Base-by-base conservation (phyloP, 2,888 invertebrate genomes). In the Dione juno region DNA sequence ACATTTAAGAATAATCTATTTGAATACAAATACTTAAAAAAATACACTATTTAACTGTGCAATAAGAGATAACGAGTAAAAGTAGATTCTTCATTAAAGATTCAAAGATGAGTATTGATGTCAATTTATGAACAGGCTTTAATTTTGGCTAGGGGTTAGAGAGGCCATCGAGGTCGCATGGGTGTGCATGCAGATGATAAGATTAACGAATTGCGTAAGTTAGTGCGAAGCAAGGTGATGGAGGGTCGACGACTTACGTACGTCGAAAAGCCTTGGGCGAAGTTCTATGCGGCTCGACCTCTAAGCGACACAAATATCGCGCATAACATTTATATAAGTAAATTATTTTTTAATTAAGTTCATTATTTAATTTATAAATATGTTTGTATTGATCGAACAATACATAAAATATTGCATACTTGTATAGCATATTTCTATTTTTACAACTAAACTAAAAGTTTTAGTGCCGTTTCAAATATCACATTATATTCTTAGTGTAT, bases 161-260 rank as follows among this genome's bases (percentile, higher is more conserved):
- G 88, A 85, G 84, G 77, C 75, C 75, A 80, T 76, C 85, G 88
- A 88, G 90, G 89, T 86, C 87, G 84, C 77, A 82, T 84, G 84
- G 84, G 87, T 86, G 85, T 86, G 88, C 88, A 90, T 91, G 88
- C 88, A 86, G 87, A 92, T 88, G 90, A 92, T 92, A 92, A 92
- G 91, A 92, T 92, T 90, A 89, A 85, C 85, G 80, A 85, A 88
- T 93, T 93, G 92, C 92, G 92, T 92, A 93, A 92, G 88, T 85
- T 85, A 81, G 82, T 85, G 86, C 88, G 87, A 85, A 81, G 86
- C 91, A 92, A 93, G 92, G 92, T 91, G 87, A 92, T 86, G 87
- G 84, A 85, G 87, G 92, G 92, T 92, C 92, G 89, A 84, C 90
- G 92, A 92, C 92, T 88, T 84, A 83, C 79, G 82, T 84, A 83